Conservation (phyloP, 2,888 invertebrate species). For the Chironomus tentans region DNA sequence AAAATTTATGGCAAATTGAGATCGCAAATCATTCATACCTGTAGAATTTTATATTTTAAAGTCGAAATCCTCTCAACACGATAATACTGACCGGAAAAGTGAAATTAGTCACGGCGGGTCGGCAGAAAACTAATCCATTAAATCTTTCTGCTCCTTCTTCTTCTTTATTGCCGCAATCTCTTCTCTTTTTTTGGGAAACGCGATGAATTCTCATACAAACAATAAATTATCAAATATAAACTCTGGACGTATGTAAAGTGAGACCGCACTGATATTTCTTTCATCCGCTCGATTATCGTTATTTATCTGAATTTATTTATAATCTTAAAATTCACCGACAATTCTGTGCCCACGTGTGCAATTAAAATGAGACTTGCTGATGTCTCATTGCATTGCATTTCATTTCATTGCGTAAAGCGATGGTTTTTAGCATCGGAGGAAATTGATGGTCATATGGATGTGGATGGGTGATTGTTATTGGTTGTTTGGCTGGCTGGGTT, state of each 20-base stretch:
- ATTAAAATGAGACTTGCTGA: not conserved
- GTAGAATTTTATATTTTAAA: not conserved
- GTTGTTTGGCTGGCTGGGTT: too few relatives aligned
- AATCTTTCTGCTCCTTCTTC: not conserved
- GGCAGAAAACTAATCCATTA: not conserved
- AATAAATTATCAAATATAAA: constrained; percentile 12
- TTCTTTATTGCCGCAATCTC: too few relatives aligned
- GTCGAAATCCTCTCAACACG: not conserved
- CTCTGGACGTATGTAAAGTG: constrained; percentile 16
- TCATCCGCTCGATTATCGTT: constrained; percentile 26
- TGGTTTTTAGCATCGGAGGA: too few relatives aligned
- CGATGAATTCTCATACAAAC: not conserved
- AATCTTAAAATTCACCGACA: not conserved
- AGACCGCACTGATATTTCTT: constrained; percentile 12
- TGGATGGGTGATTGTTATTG: too few relatives aligned
- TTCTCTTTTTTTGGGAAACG: not conserved
- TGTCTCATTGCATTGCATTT: not conserved
- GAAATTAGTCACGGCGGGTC: constrained; percentile 1
- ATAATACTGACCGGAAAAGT: not conserved
- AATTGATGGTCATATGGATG: not conserved
- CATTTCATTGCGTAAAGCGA: not conserved
- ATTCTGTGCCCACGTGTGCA: not conserved
- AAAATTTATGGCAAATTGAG: not conserved
- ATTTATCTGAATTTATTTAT: constrained; percentile 5
- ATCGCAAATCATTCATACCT: not conserved